Conservation (phyloP, 2,888 invertebrate genomes). For the Ptilodon capucinus region DNA sequence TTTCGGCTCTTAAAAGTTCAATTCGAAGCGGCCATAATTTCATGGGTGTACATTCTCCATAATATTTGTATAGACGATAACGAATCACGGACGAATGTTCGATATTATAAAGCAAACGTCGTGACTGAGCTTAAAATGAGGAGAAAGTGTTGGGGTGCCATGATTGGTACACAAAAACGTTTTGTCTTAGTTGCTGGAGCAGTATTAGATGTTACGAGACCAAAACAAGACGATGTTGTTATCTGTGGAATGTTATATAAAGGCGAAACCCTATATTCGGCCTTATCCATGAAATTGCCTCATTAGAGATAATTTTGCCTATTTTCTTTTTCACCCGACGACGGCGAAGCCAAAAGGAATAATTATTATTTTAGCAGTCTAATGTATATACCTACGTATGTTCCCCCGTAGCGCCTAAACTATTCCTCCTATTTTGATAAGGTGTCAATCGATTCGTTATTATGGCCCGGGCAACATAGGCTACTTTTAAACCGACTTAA, state of each 20-base stretch:
- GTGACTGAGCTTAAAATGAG: constrained; percentile 6
- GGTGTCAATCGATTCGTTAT: no score
- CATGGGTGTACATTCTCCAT: constrained; percentile 3
- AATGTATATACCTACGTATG: no score
- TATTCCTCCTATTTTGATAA: no score
- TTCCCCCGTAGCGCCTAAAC: no score
- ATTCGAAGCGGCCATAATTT: background rate
- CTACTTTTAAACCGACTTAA: no score
- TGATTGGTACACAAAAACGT: background rate
- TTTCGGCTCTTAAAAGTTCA: background rate
- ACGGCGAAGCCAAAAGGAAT: no score
- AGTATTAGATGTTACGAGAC: background rate
- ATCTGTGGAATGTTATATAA: background rate
- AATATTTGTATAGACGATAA: constrained; percentile 12
- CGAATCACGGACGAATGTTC: constrained; percentile 8
- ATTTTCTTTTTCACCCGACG: no score
- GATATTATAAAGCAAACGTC: constrained; percentile 14
- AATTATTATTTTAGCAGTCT: no score
- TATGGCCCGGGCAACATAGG: no score
- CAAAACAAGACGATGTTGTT: background rate
- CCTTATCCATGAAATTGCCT: no score
- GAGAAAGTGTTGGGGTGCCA: constrained; percentile 23
- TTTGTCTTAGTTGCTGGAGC: background rate
- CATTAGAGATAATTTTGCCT: no score
- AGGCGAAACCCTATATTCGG: no score